Percentiles rank a stretch among this genome's conserved stretches.
These are phyloP conservation scores for Catocala sponsa DNA, from an alignment of 2,888 invertebrate genomes.

Conservation along the genomic window DNA sequence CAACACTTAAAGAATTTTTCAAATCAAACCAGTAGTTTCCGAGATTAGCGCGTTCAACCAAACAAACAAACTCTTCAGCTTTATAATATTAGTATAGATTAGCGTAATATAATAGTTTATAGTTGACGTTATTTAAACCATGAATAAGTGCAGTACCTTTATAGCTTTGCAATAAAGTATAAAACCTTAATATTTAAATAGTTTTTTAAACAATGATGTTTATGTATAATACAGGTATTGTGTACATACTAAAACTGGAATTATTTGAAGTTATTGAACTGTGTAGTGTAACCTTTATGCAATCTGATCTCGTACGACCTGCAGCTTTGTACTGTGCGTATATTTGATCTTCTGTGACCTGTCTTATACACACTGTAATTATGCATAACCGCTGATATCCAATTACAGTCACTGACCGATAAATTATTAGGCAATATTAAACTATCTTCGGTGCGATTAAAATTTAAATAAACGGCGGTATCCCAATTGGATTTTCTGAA, in stretches of 20 bases:
- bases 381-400: background rate
- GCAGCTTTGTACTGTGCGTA: conserved; percentile 8
- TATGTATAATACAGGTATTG: background rate
- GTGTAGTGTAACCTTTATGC: conserved; percentile 13
- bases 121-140: no score
- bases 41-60: no score
- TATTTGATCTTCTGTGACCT: conserved; percentile 18
- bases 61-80: no score
- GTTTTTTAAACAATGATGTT: background rate
- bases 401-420: conserved; percentile 6
- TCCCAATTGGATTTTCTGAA: no score
- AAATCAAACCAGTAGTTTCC: no score
- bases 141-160: no score
- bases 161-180: no score
- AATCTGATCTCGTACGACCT: conserved; percentile 21
- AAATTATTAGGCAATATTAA: background rate
- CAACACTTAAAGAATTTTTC: no score
- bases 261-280: conserved; percentile 1
- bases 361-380: conserved; percentile 6
- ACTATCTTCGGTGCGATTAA: background rate
- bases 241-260: background rate
- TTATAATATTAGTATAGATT: no score
- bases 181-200: no score
- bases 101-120: no score
- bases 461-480: background rate